phyloP scores from a whole-genome alignment of 2,113 vertebrate genomes.

The Alces alces region DNA sequence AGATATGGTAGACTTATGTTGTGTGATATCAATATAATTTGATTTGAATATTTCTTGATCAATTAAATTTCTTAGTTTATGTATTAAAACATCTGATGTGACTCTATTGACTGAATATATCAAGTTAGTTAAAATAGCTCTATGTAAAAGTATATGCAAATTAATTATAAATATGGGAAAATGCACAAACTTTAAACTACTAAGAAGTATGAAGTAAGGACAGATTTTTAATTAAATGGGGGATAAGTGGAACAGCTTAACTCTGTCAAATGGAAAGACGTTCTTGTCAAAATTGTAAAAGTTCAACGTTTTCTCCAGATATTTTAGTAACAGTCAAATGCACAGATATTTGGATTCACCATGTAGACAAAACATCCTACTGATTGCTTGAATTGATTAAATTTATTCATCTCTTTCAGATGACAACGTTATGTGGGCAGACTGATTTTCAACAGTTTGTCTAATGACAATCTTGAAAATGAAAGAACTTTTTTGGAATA shows the following conservation, averaged over 20 bases:
- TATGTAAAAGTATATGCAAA: not conserved
- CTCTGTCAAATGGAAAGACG: not conserved
- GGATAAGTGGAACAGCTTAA: not conserved
- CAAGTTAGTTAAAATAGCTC: not conserved
- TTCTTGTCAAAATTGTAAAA: not conserved
- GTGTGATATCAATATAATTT: not conserved
- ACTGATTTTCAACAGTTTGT: not conserved
- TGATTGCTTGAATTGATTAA: not conserved
- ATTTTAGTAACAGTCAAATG: constrained; percentile 35
- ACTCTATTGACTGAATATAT: not conserved
- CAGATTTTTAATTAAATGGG: not conserved
- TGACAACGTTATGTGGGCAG: not conserved
- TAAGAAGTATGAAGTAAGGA: not conserved
- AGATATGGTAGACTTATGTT: not conserved
- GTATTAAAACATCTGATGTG: not conserved
- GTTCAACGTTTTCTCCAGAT: not conserved
- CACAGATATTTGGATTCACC: constrained; percentile 41
- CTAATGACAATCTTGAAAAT: not conserved
- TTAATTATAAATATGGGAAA: not conserved
- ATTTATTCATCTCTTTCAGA: not conserved
- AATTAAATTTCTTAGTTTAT: not conserved
- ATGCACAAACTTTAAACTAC: not conserved
- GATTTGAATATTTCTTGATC: not conserved
- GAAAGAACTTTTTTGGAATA: not conserved
- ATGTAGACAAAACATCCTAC: constrained; percentile 45